A percentile compares a stretch with the other conserved stretches of the same genome.
phyloP scores from a whole-genome alignment of 2,797 vertebrate species.

The Siniperca obscura region DNA sequence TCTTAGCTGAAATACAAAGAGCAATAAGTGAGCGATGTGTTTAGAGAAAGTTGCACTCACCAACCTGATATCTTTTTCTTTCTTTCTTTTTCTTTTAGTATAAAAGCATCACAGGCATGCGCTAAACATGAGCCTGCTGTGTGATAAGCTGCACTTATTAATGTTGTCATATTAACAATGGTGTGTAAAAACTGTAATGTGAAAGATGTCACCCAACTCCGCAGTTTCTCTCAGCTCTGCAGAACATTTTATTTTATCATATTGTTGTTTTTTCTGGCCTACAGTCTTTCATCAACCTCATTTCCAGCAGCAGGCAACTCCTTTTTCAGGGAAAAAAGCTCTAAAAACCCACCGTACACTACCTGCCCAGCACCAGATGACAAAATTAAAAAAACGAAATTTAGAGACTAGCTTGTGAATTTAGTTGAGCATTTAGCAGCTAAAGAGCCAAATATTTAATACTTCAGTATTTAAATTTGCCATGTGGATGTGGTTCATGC shows the following conservation, averaged over 20 bases:
- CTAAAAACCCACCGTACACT: no score
- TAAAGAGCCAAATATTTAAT: not conserved
- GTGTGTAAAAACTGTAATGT: no score
- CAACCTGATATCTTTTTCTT: not conserved
- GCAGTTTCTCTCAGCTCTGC: not conserved
- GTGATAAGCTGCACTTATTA: not conserved
- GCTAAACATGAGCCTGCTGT: not conserved
- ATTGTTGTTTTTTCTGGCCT: not conserved
- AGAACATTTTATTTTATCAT: not conserved
- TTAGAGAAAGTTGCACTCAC: not conserved
- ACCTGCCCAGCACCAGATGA: no score
- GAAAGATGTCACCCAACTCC: not conserved
- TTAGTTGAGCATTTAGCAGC: not conserved
- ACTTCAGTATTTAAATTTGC: not conserved
- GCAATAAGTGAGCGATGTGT: not conserved
- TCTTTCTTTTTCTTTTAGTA: not conserved
- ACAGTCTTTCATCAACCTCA: no score
- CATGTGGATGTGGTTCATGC: no score
- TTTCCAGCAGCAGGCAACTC: no score
- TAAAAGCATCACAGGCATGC: not conserved
- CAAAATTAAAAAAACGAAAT: no score
- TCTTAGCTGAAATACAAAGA: not conserved
- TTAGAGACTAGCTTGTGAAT: no score
- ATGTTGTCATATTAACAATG: no score
- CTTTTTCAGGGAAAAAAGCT: no score